A percentile compares a stretch with the other conserved stretches of the same genome.
phyloP scores from a whole-genome alignment of 2,888 invertebrate species.

The Drosophila peninsularis region DNA sequence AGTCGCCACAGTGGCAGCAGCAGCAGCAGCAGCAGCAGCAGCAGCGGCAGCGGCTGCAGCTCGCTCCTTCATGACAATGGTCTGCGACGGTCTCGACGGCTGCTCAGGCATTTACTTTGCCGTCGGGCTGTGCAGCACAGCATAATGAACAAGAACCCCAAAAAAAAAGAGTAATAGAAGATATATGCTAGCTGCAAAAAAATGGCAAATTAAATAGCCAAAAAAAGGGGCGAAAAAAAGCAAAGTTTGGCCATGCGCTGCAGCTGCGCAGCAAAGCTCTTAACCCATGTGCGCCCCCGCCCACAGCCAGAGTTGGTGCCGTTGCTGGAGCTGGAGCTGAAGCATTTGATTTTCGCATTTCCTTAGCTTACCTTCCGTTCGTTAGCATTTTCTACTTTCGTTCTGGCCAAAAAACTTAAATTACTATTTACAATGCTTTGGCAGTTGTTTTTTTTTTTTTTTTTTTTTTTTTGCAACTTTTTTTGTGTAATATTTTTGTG shows the following conservation, averaged over 20 bases:
- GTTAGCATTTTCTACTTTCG: constrained; percentile 45
- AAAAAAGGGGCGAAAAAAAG: constrained; percentile 56
- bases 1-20: constrained; percentile 18
- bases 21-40: constrained; percentile 6
- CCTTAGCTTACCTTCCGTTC: constrained; percentile 75
- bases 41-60: constrained; percentile 11
- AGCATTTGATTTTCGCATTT: constrained; percentile 78
- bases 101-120: constrained; percentile 80
- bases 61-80: constrained; percentile 67
- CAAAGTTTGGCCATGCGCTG: constrained; percentile 50
- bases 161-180: constrained; percentile 32
- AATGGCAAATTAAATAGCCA: constrained; percentile 79
- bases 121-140: constrained; percentile 78
- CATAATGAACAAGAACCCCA: constrained; percentile 74
- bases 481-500: constrained; percentile 49
- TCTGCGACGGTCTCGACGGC: constrained; percentile 60
- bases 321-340: constrained; percentile 38
- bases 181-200: constrained; percentile 68
- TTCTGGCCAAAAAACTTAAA: constrained; percentile 67
- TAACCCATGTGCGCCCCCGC: constrained; percentile 52
- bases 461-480: constrained; percentile 38
- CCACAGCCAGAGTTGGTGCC: constrained; percentile 15
- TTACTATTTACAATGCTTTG: constrained; percentile 75
- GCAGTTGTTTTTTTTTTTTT: constrained; percentile 55
- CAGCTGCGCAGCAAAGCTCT: constrained; percentile 66